Base-by-base conservation (phyloP, 2,888 invertebrate species). In the Uropetala carovei region DNA sequence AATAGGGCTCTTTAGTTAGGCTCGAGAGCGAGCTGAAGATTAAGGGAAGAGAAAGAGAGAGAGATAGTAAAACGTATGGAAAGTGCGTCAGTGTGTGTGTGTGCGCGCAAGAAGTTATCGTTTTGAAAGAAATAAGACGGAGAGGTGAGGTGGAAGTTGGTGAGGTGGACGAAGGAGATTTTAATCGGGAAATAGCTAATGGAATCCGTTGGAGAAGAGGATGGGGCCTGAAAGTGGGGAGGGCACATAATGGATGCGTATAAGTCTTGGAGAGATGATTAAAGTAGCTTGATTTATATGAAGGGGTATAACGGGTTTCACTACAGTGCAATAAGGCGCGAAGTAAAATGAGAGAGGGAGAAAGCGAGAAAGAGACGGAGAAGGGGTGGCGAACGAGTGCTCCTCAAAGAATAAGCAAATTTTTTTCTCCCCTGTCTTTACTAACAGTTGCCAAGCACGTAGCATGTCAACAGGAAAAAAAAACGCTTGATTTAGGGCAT, bases 121-220 rank as follows among this genome's bases (percentile, higher is more conserved):
- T 60, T 57, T 86, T 14, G 27, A 86, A 86, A 86, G 58, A 59
- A 86, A 86, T 86, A 86, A 60, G 86, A 86, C 22, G 86, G 56
- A 57, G 83, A 16, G 82, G 43, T 43, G 14, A 43, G 27, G 83
- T 57, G 83, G 60, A 59, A 59, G 13, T 27, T 14, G 27, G n/a
- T 14, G 83, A 83, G 27, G n/a, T 18, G 18, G 86, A 11, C 13
- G 86, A 86, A 57, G 22, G 59, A 86, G 86, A 86, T 86, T 86
- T 86, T 57, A 60, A 86, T 86, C 86, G 86, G 57, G 86, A 86
- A 86, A 86, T 86, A 59, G 86, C 30, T 86, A 86, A 86, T 86
- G 86, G 86, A 86, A 60, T 59, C 59, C 27, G 27, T 27, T 27
- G 83, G n/a, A 83, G 13, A 4, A 56, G 56, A 16, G 60, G n/a